Evolutionary conservation across 2,797 vertebrate genomes (phyloP).

Genomic region (Hyperoplus lanceolatus): DNA sequence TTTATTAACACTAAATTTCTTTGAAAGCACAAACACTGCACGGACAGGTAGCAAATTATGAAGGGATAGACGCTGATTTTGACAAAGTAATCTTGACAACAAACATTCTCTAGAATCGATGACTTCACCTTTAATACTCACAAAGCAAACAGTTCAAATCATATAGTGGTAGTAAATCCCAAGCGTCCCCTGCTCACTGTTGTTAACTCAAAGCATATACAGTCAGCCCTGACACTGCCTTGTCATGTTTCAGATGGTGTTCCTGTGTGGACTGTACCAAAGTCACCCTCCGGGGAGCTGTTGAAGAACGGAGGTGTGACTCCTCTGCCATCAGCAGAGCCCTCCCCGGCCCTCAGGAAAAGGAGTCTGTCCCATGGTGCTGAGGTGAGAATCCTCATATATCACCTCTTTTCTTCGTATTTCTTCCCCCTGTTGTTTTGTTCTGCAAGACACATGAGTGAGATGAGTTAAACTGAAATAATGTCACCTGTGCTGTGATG

Average conservation of each 20-base stretch:
- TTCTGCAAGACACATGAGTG: not conserved
- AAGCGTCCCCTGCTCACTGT: not conserved
- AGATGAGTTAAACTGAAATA: not conserved
- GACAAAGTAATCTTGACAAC: too few relatives aligned
- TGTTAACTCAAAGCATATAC: not conserved
- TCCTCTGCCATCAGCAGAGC: slow-evolving; percentile 88
- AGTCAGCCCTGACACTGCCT: slow-evolving; percentile 43
- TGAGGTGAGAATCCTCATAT: slow-evolving; percentile 86
- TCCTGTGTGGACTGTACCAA: slow-evolving; percentile 93
- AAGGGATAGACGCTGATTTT: too few relatives aligned
- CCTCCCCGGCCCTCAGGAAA: slow-evolving; percentile 86
- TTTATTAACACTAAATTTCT: too few relatives aligned
- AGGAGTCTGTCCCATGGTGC: slow-evolving; percentile 79
- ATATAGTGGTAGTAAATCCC: not conserved
- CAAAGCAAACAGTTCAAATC: not conserved
- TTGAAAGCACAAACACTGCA: too few relatives aligned
- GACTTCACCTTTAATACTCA: not conserved
- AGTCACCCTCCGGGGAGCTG: slow-evolving; percentile 91
- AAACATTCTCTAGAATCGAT: too few relatives aligned
- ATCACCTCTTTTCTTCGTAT: not conserved
- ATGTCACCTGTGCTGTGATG: not conserved
- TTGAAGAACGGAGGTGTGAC: slow-evolving; percentile 91
- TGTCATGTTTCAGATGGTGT: slow-evolving; percentile 87
- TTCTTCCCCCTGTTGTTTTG: not conserved
- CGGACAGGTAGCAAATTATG: too few relatives aligned